phyloP scores from a whole-genome alignment of 2,797 vertebrate genomes.

The Loriculus beryllinus region DNA sequence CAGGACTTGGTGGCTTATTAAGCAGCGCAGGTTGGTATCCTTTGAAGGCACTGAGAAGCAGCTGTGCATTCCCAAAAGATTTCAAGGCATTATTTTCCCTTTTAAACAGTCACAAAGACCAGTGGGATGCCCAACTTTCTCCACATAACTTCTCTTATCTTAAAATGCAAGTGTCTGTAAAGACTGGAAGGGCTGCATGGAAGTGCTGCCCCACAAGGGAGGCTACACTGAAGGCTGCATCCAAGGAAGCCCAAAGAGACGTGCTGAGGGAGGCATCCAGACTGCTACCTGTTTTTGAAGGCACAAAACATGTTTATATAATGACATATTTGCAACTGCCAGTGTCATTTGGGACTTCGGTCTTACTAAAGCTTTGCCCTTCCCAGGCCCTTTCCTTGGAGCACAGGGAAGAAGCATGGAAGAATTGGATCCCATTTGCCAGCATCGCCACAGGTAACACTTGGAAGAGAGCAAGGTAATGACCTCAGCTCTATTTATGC shows the following conservation, averaged over 20 bases:
- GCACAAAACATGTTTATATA: not conserved
- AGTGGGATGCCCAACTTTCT: not conserved
- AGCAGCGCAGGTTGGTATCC: not conserved
- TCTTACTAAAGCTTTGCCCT: not conserved
- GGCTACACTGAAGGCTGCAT: not conserved
- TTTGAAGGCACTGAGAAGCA: not conserved
- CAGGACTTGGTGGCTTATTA: not conserved
- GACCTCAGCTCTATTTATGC: constrained; percentile 41
- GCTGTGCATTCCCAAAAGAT: not conserved
- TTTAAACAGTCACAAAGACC: not conserved
- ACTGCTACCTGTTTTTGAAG: constrained; percentile 22
- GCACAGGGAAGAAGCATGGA: not conserved
- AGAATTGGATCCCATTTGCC: not conserved
- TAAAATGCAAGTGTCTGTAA: not conserved
- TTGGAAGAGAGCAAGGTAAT: not conserved
- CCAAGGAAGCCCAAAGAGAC: not conserved
- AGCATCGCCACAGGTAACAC: not conserved
- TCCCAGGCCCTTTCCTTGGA: not conserved
- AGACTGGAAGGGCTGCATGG: not conserved
- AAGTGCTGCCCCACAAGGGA: not conserved
- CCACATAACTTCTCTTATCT: not conserved
- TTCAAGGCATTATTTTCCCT: not conserved
- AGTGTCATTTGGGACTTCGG: not conserved
- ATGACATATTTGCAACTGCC: not conserved
- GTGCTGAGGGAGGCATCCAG: not conserved